These are phyloP conservation scores for Syngnathus scovelli DNA, from an alignment of 2,113 vertebrate genomes.

Conservation along the genomic window DNA sequence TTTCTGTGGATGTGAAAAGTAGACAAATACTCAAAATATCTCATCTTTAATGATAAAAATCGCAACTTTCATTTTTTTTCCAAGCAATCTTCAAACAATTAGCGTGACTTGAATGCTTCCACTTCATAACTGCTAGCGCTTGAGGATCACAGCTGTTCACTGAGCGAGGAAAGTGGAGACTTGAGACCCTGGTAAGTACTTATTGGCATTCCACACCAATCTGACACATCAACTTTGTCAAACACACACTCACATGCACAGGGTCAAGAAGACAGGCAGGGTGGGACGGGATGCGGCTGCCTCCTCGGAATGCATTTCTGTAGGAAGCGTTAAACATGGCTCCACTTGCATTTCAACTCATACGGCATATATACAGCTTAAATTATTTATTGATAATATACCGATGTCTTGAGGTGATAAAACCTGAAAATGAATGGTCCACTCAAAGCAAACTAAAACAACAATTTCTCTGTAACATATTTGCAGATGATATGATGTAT, in stretches of 20 bases:
- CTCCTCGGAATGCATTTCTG: not conserved
- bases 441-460: not conserved
- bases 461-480: constrained; percentile 14
- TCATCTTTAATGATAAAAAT: constrained; percentile 1
- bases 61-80: not conserved
- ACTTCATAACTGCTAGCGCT: constrained; percentile 4
- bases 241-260: constrained; percentile 47
- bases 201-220: constrained; percentile 59
- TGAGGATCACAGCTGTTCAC: constrained; percentile 11
- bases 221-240: constrained; percentile 56
- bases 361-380: not conserved
- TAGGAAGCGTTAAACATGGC: not conserved
- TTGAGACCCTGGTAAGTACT: constrained; percentile 14
- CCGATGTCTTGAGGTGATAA: not conserved
- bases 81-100: constrained; percentile 26
- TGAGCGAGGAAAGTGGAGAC: constrained; percentile 4
- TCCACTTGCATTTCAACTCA: not conserved
- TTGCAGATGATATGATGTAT: constrained; percentile 24
- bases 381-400: constrained; percentile 2
- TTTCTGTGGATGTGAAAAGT: no score
- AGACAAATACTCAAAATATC: not conserved
- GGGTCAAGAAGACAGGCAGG: constrained; percentile 29
- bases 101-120: constrained; percentile 5
- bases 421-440: not conserved
- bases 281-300: constrained; percentile 12